Evolutionary conservation across 2,888 invertebrate species (phyloP).

Genomic region (Cyclophora punctaria): DNA sequence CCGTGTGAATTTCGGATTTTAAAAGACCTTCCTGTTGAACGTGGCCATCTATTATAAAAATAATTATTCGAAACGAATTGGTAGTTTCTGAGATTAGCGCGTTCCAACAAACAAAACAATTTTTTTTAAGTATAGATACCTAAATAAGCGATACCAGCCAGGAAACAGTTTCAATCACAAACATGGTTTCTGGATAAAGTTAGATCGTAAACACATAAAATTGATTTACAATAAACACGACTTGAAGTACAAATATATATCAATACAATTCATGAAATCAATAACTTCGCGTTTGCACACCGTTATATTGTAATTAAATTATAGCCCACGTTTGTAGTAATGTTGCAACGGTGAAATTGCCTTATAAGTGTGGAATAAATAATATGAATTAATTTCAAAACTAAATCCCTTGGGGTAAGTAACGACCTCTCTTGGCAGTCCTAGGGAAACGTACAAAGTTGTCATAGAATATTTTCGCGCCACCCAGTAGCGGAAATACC

Average conservation of each 20-base stretch:
- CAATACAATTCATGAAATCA: slow-evolving; percentile 14
- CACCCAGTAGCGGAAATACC: slow-evolving; percentile 9
- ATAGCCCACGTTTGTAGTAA: slow-evolving; percentile 28
- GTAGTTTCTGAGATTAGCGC: slow-evolving; percentile 9
- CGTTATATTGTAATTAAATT: slow-evolving; percentile 29
- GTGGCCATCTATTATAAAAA: too few species aligned
- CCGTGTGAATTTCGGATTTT: too few species aligned
- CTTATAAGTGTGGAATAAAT: slow-evolving; percentile 4
- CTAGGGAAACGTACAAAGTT: slow-evolving; percentile 2
- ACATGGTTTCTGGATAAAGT: too few species aligned
- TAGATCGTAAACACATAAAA: too few species aligned
- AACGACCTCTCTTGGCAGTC: slow-evolving; percentile 22
- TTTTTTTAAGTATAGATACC: too few species aligned
- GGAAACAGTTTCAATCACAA: too few species aligned
- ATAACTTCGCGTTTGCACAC: slow-evolving; percentile 12
- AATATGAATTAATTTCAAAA: slow-evolving; percentile 27
- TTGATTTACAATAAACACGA: too few species aligned
- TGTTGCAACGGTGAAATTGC: slow-evolving; percentile 26
- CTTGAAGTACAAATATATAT: slow-evolving; percentile 3
- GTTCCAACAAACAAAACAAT: too few species aligned
- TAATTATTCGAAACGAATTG: neutral
- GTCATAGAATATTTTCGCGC: slow-evolving; percentile 12
- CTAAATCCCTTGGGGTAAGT: slow-evolving; percentile 23
- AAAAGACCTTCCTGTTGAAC: too few species aligned
- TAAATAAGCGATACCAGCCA: too few species aligned